Percentiles rank a stretch among this genome's conserved stretches.
These are phyloP conservation scores for Acrocyrtus sp. DNA, from an alignment of 2,888 invertebrate species.

Conservation along the genomic window DNA sequence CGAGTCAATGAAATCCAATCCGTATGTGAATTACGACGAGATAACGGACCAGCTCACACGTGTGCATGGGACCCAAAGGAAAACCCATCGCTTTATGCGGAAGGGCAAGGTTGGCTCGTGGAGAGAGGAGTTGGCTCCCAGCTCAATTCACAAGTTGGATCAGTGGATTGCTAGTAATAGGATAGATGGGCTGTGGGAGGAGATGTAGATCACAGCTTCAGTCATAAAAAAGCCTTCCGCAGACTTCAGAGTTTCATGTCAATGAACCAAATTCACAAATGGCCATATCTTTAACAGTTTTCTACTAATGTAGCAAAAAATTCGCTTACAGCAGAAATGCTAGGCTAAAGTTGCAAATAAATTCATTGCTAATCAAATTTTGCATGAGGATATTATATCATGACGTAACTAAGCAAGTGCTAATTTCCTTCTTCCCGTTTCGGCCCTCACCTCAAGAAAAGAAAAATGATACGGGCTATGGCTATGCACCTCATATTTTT, in stretches of 20 bases:
- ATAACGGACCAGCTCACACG: slow-evolving; percentile 63
- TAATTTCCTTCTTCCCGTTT: too few species aligned
- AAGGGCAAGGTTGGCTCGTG: slow-evolving; percentile 85
- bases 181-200: slow-evolving; percentile 59
- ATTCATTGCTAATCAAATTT: slow-evolving; percentile 1
- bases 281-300: too few species aligned
- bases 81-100: slow-evolving; percentile 73
- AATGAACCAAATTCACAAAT: too few species aligned
- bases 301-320: too few species aligned
- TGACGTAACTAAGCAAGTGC: too few species aligned
- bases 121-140: slow-evolving; percentile 81
- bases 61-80: slow-evolving; percentile 65
- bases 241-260: too few species aligned
- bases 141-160: slow-evolving; percentile 78
- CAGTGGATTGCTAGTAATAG: slow-evolving; percentile 70
- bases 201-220: slow-evolving; percentile 2
- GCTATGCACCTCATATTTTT: too few species aligned
- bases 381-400: too few species aligned
- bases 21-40: slow-evolving; percentile 79
- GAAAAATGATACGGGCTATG: too few species aligned
- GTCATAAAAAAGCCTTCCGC: background rate
- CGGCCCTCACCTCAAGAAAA: too few species aligned
- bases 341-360: too few species aligned
- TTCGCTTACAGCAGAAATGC: too few species aligned
- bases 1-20: slow-evolving; percentile 82